These are phyloP conservation scores for Axea sp. DNA, from an alignment of 2,888 invertebrate genomes.

Conservation along the genomic window DNA sequence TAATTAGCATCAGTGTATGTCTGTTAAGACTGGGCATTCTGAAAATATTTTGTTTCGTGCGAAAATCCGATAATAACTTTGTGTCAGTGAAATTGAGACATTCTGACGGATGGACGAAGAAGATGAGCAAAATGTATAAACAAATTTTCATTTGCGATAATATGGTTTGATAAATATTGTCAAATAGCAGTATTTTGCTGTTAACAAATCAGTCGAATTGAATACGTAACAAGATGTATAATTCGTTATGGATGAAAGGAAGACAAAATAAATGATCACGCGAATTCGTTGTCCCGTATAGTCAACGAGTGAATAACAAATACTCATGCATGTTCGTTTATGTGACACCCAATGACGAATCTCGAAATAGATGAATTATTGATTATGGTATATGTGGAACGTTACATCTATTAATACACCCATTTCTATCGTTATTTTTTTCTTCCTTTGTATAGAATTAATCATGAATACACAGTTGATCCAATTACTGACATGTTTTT, in stretches of 20 bases:
- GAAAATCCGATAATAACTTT: not conserved
- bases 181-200: constrained; percentile 3
- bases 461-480: too few relatives aligned
- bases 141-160: constrained; percentile 15
- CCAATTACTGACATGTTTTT: too few relatives aligned
- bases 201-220: constrained; percentile 2
- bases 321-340: constrained; percentile 53
- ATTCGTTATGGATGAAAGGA: constrained; percentile 22
- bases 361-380: constrained; percentile 59
- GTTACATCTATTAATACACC: too few relatives aligned
- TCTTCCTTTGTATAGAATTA: too few relatives aligned
- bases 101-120: not conserved
- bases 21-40: constrained; percentile 16
- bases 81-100: not conserved
- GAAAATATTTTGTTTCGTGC: not conserved
- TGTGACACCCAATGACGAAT: constrained; percentile 56
- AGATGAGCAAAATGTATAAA: not conserved
- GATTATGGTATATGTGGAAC: too few relatives aligned
- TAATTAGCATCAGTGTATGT: constrained; percentile 19
- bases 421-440: too few relatives aligned
- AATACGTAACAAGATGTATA: constrained; percentile 30
- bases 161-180: constrained; percentile 1
- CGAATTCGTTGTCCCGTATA: constrained; percentile 36
- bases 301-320: constrained; percentile 32
- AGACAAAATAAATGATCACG: constrained; percentile 17